Base-by-base conservation (phyloP, 35 echinoderm and acorn worm species). In the Apostichopus japonicus region DNA sequence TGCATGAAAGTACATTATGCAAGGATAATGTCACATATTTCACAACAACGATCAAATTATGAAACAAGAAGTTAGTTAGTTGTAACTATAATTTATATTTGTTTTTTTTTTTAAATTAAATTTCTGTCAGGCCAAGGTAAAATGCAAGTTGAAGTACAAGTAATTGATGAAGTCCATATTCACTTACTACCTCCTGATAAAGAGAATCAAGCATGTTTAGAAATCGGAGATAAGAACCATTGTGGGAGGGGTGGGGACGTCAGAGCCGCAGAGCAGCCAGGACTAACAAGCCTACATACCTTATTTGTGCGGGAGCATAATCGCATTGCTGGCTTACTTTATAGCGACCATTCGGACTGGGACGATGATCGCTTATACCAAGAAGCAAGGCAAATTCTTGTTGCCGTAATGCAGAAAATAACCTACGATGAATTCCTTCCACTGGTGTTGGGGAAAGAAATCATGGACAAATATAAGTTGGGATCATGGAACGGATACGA, bases 381-480 rank as follows among this genome's bases (percentile, higher is more conserved):
- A 17, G 79, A 83, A 83, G 51, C 79, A 6, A 54, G 79, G 54
- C 44, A 52, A 17, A 83, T 83, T 10, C 33, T 83, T 6, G 54
- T 83, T 13, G 79, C 79, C 9, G 44, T 55, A 54, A 83, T 83
- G 79, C 79, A 83, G 79, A 83, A 83, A 52, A 83, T 83, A 17
- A 55, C 54, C 10, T 83, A 55, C 51, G 79, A 55, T 16, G 79
- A 83, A 83, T 83, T 83, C 24, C 79, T 83, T 10, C 79, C 79
- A 4, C 33, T 83, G 3, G 79, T 83, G 8, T 21, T 83, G 54
- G 79, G 79, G 10, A 83, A 21, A 54, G 79, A 55, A 6, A 83
- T 19, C 3, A 83, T 83, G 79, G 51, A 83, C 79, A 54, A 55
- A 83, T 83, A 83, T 16, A 54, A 54, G 54, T 55, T 83, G 23